Base-by-base conservation (phyloP, 2,113 vertebrate genomes). In the Asarcornis scutulata region DNA sequence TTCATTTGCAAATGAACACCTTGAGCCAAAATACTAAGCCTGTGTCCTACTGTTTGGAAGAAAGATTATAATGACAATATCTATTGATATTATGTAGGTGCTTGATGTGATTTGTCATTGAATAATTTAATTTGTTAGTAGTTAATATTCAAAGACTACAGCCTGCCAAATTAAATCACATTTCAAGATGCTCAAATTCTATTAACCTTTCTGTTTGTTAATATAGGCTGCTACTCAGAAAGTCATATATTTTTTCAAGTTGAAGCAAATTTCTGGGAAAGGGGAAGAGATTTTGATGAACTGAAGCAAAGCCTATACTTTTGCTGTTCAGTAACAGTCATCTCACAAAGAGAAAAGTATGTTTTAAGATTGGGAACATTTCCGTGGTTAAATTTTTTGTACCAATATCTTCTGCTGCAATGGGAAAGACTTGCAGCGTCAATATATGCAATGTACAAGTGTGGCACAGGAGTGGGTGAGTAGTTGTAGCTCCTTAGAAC, bases 1-100 rank as follows among this genome's bases (percentile, higher is more conserved):
- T 67, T 97, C 88, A 97, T 97, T 97, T 97, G 58, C 73, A 96
- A 91, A 32, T 95, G 71, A 97, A 74, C 93, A 81, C 81, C 86
- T 92, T 90, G 89, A 97, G 96, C 82, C 91, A 93, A 86, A 97
- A 53, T 38, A 79, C 50, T 83, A 95, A 74, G 40, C 29, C 59
- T 73, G 52, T 4, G 36, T 89, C 91, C 86, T 76, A 71, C 48
- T 83, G 53, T 83, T 93, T 71, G 38, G 72, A 93, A 91, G 81
- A 95, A 88, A 83, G 67, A 86, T 74, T 81, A 40, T 75, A 79
- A 93, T 74, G 71, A 89, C 83, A 89, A 68, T 94, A 64, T 64
- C 81, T 73, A 96, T 75, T 79, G 86, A 82, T 92, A 93, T 56
- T 63, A 79, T 58, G 26, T 59, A 84, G 93, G 68, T 91, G 42